Evolutionary conservation across 2,797 vertebrate genomes (phyloP).

Genomic region (Spheniscus humboldti): DNA sequence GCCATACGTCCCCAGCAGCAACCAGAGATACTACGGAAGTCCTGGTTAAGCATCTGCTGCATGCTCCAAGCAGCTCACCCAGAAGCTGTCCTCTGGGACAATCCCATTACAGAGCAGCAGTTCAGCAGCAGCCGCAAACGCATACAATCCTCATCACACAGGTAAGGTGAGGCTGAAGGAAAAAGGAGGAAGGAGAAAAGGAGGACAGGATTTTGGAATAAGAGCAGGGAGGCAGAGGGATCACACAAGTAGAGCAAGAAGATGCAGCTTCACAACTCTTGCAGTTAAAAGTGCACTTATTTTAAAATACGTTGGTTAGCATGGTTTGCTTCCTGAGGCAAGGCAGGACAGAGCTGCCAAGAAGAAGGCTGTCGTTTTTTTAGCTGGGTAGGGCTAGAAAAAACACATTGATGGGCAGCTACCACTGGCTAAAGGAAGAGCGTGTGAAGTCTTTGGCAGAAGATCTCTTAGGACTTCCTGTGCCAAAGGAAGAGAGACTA

Average conservation of each 20-base stretch:
- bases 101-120: neutral
- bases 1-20: neutral
- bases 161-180: neutral
- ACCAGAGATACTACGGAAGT: neutral
- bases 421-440: neutral
- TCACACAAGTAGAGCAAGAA: neutral
- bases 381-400: neutral
- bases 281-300: neutral
- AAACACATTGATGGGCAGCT: neutral
- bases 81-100: neutral
- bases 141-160: neutral
- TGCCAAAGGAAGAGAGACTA: conserved; percentile 10
- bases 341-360: conserved; percentile 12
- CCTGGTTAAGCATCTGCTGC: neutral
- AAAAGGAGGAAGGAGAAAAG: neutral
- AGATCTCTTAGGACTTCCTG: neutral
- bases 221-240: neutral
- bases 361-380: neutral
- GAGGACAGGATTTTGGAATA: neutral
- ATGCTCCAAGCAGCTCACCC: neutral
- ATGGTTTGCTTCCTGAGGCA: neutral
- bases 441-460: neutral
- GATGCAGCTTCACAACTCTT: neutral
- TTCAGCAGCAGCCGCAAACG: neutral
- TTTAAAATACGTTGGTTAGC: neutral